phyloP scores from a whole-genome alignment of 92 coral and sea anemone genomes.

The Heliopora coerulea region DNA sequence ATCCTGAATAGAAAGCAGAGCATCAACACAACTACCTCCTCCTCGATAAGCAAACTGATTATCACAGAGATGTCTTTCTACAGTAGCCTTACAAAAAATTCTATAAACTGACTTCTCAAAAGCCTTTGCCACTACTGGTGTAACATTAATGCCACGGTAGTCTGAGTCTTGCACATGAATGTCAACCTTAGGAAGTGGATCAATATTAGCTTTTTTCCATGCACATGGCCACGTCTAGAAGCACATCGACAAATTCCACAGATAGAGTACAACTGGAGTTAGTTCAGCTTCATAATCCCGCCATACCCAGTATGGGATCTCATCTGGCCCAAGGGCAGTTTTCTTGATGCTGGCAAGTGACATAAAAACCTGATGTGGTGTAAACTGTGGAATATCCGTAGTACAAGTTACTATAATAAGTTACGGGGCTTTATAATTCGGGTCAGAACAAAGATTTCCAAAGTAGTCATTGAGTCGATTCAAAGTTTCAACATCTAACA shows the following conservation, averaged over 20 bases:
- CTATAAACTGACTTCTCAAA: constrained; percentile 48
- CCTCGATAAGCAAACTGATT: constrained; percentile 46
- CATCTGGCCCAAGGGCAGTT: constrained; percentile 45
- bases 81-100: constrained; percentile 19
- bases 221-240: constrained; percentile 27
- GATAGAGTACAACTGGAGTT: constrained; percentile 29
- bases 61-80: constrained; percentile 34
- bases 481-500: no score
- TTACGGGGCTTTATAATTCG: no score
- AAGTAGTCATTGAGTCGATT: no score
- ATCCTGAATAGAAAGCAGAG: constrained; percentile 44
- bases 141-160: constrained; percentile 45
- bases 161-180: constrained; percentile 33
- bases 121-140: constrained; percentile 51
- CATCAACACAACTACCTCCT: constrained; percentile 44
- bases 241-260: constrained; percentile 45
- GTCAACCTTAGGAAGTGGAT: constrained; percentile 42
- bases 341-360: neutral
- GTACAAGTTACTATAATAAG: no score
- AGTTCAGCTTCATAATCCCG: constrained; percentile 45
- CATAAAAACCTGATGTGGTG: no score
- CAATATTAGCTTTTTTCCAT: constrained; percentile 42
- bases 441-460: no score
- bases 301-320: constrained; percentile 53
- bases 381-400: no score